Percentiles rank a stretch among this genome's conserved stretches.
Evolutionary conservation across 2,888 invertebrate species (phyloP).

Genomic region (Drosophila barbarae): DNA sequence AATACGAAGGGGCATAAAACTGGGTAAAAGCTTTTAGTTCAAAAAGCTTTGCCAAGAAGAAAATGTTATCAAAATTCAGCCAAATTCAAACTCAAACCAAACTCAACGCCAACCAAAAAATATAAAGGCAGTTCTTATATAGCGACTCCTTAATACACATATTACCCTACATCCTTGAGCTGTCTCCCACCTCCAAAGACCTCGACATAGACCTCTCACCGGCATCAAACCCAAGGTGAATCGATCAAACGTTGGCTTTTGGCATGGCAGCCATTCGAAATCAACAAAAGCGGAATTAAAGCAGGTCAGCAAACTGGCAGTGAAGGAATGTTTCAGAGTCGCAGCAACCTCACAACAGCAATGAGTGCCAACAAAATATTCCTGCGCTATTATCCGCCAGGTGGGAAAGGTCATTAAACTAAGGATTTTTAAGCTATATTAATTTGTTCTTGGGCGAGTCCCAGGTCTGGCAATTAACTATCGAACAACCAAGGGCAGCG

Average conservation of each 20-base stretch:
- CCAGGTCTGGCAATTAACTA: slow-evolving; percentile 84
- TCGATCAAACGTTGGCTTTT: slow-evolving; percentile 58
- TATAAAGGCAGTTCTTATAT: background rate
- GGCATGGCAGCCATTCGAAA: slow-evolving; percentile 44
- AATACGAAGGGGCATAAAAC: background rate
- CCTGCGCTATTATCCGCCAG: slow-evolving; percentile 87
- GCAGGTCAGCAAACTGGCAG: slow-evolving; percentile 65
- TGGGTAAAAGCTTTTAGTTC: slow-evolving; percentile 12
- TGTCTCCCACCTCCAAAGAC: slow-evolving; percentile 10
- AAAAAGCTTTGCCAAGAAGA: slow-evolving; percentile 6
- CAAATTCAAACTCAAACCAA: background rate
- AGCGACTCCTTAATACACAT: background rate
- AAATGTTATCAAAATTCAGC: background rate
- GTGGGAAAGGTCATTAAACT: slow-evolving; percentile 71
- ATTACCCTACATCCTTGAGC: slow-evolving; percentile 30
- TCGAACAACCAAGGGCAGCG: slow-evolving; percentile 82
- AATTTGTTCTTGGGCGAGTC: background rate
- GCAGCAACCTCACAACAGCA: slow-evolving; percentile 29
- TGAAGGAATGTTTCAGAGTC: slow-evolving; percentile 41
- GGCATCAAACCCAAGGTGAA: slow-evolving; percentile 32
- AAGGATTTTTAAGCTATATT: background rate
- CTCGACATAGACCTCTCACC: slow-evolving; percentile 54
- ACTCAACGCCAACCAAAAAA: background rate
- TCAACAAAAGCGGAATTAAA: slow-evolving; percentile 61
- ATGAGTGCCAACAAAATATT: slow-evolving; percentile 86